phyloP scores from a whole-genome alignment of 2,113 vertebrate species.

The Parotia lawesii region DNA sequence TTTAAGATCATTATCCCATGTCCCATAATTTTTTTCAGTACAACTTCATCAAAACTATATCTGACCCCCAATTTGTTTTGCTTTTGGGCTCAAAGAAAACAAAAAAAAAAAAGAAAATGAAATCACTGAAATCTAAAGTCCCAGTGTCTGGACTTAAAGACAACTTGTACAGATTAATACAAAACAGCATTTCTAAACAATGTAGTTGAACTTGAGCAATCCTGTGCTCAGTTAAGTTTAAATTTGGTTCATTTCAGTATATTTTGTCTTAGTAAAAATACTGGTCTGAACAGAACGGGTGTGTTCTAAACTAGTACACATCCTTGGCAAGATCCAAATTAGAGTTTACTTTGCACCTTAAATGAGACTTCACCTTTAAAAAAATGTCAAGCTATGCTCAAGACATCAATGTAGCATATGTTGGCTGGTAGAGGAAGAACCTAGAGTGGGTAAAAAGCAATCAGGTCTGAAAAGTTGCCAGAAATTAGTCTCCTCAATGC shows the following conservation, averaged over 20 bases:
- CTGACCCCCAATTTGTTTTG: neutral
- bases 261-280: neutral
- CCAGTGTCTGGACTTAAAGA: neutral
- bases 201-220: neutral
- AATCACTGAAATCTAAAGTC: neutral
- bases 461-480: neutral
- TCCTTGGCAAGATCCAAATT: neutral
- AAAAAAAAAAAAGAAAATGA: too few species aligned
- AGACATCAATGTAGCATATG: neutral
- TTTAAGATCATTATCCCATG: neutral
- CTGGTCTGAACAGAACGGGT: neutral
- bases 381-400: neutral
- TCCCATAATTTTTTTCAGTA: neutral
- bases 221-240: neutral
- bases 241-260: neutral
- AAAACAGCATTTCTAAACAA: neutral
- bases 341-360: neutral
- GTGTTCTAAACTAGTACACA: fast-evolving
- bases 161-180: neutral
- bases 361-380: neutral
- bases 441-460: neutral
- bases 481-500: neutral
- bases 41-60: neutral
- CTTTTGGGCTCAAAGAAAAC: neutral
- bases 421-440: neutral